These are phyloP conservation scores for Hypotaenidia philippensis DNA, from an alignment of 2,797 vertebrate genomes.

Conservation along the genomic window DNA sequence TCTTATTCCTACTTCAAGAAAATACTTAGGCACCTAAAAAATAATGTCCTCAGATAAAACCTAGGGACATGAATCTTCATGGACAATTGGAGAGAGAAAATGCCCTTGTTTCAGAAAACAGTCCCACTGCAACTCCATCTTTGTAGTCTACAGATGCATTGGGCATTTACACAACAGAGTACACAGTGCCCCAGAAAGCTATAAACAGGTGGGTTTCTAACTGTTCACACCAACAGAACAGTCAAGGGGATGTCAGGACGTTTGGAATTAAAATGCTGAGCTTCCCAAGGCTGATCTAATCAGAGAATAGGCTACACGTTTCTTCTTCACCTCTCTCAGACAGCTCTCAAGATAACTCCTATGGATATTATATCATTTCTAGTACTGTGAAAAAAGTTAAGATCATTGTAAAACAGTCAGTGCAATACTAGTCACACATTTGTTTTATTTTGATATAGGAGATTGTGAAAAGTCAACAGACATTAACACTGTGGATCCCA, in stretches of 20 bases:
- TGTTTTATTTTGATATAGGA: conserved; percentile 56
- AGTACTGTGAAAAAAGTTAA: background rate
- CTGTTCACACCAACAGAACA: background rate
- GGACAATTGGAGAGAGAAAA: background rate
- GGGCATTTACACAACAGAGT: background rate
- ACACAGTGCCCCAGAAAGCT: background rate
- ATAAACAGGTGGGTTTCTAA: background rate
- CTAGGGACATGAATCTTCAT: background rate
- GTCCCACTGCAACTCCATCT: background rate
- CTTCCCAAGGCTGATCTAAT: background rate
- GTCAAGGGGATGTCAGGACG: background rate
- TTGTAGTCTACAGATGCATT: background rate
- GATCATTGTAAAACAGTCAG: background rate
- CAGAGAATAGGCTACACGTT: accelerated
- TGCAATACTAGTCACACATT: background rate
- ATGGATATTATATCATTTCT: background rate
- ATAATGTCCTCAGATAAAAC: background rate
- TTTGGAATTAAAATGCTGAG: background rate
- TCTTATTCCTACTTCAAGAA: background rate
- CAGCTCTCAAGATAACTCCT: background rate
- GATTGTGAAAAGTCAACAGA: conserved; percentile 64
- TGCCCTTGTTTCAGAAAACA: background rate
- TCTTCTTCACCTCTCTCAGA: background rate
- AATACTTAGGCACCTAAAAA: background rate
- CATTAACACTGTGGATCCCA: conserved; percentile 82